Conservation (phyloP, 1,140 invertebrate genomes). For the Platyscapa corneri region DNA sequence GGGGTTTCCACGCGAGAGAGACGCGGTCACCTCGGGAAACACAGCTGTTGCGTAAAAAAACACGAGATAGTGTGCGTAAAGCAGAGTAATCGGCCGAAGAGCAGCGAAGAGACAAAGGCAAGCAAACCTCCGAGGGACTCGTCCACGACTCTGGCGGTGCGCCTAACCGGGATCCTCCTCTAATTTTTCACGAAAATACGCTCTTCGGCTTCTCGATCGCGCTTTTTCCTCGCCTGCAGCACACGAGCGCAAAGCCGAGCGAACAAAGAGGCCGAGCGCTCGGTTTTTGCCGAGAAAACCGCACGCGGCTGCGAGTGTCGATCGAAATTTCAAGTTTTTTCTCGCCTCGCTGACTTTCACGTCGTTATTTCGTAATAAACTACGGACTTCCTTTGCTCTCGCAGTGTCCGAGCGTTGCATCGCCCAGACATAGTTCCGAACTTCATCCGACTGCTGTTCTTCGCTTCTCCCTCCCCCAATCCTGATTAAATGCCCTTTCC, state of each 20-base stretch:
- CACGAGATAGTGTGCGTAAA: background rate
- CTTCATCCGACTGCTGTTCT: background rate
- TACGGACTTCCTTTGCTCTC: background rate
- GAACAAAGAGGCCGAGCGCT: background rate
- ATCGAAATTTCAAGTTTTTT: slow-evolving; percentile 5
- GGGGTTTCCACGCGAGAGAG: background rate
- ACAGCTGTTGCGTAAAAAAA: no score
- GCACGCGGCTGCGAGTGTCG: background rate
- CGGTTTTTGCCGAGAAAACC: background rate
- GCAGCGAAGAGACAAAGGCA: background rate
- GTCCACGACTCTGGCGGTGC: background rate
- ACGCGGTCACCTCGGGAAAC: no score
- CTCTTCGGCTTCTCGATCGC: background rate
- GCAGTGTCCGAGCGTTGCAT: background rate
- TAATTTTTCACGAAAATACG: slow-evolving; percentile 10
- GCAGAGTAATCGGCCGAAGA: background rate
- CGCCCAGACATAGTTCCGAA: background rate
- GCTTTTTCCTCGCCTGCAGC: background rate
- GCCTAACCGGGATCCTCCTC: background rate
- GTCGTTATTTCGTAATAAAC: slow-evolving; percentile 24
- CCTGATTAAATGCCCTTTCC: background rate
- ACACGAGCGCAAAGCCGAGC: background rate
- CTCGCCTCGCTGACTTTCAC: background rate
- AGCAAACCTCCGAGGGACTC: background rate
- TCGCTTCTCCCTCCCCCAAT: background rate